These are phyloP conservation scores for Acanthopagrus latus DNA, from an alignment of 2,797 vertebrate species.

Conservation along the genomic window DNA sequence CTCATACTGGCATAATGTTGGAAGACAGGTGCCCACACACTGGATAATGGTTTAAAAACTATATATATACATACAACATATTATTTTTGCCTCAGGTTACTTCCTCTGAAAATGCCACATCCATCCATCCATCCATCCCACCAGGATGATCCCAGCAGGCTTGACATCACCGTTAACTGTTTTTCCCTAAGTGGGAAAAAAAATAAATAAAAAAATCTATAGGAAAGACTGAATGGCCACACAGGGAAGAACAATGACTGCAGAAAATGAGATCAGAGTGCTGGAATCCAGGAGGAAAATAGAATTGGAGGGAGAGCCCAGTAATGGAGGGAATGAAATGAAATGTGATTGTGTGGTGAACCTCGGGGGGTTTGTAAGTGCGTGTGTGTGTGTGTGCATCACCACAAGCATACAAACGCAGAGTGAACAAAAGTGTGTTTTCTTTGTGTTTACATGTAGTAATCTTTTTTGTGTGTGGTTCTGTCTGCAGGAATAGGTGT, in stretches of 20 bases:
- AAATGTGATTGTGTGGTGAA: slow-evolving; percentile 29
- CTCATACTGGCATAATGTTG: not conserved
- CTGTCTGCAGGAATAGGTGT: not conserved
- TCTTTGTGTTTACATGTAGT: not conserved
- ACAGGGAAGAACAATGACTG: slow-evolving; percentile 19
- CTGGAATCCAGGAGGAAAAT: slow-evolving; percentile 28
- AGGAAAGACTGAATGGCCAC: not conserved
- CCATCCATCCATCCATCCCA: slow-evolving; percentile 10
- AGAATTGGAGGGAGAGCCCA: slow-evolving; percentile 5
- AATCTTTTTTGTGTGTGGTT: not conserved
- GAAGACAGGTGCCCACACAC: not conserved
- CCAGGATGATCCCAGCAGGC: slow-evolving; percentile 1
- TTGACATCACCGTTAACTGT: slow-evolving; percentile 3
- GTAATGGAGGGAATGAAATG: slow-evolving; percentile 36
- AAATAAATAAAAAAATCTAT: not conserved
- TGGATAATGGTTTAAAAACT: not conserved
- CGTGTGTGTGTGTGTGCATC: not conserved
- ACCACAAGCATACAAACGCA: not conserved
- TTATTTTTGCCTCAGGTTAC: not conserved
- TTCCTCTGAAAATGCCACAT: slow-evolving; percentile 40
- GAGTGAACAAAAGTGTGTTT: no score
- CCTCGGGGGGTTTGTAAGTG: not conserved
- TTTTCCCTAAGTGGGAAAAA: not conserved
- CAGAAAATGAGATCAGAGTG: slow-evolving; percentile 30
- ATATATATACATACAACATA: not conserved